These are phyloP conservation scores for Trypoxylon attenuatum DNA, from an alignment of 2,888 invertebrate genomes.

Conservation along the genomic window DNA sequence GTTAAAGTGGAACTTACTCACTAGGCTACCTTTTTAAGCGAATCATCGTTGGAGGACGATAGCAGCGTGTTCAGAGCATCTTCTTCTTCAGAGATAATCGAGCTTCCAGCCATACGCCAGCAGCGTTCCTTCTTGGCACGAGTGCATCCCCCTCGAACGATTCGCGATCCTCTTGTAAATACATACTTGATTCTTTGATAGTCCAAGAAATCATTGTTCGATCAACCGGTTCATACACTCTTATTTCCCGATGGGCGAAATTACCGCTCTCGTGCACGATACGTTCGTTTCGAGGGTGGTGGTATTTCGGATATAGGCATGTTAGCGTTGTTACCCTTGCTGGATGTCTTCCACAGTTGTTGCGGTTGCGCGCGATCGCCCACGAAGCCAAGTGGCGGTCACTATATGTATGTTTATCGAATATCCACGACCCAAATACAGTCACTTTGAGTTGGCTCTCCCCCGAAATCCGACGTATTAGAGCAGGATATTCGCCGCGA, in stretches of 20 bases:
- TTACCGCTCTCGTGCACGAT: background rate
- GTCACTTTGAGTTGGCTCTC: too few species aligned
- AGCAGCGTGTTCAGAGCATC: conserved; percentile 1
- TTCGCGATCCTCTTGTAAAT: background rate
- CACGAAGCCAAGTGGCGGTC: too few species aligned
- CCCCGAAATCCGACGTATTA: too few species aligned
- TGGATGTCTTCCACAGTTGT: background rate
- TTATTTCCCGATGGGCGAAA: background rate
- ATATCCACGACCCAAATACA: too few species aligned
- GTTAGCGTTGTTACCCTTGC: background rate
- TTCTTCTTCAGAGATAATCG: conserved; percentile 5
- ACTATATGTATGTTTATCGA: too few species aligned
- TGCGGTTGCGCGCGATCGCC: too few species aligned
- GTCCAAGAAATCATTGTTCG: background rate
- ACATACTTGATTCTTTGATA: background rate
- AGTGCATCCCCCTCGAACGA: background rate
- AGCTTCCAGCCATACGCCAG: background rate
- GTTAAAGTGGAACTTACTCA: conserved; percentile 5
- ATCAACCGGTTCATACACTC: too few species aligned
- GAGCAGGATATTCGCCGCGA: too few species aligned
- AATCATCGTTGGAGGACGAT: background rate
- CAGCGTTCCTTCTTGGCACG: background rate
- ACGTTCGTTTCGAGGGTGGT: background rate
- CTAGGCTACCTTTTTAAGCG: conserved; percentile 13
- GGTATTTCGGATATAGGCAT: background rate